phyloP scores from a whole-genome alignment of 2,113 vertebrate genomes.

The Myxocyprinus asiaticus region DNA sequence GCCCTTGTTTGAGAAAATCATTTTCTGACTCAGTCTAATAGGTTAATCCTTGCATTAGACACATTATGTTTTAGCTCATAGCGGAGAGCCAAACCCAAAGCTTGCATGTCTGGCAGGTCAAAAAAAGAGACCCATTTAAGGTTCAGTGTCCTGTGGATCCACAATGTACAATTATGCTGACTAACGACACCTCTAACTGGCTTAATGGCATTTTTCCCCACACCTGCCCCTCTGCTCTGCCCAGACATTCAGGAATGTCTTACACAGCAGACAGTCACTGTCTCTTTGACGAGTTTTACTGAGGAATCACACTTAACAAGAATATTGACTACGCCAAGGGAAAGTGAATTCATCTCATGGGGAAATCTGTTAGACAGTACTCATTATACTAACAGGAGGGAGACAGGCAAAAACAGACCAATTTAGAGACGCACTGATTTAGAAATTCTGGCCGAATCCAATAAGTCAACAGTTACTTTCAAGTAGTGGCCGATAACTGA shows the following conservation, averaged over 20 bases:
- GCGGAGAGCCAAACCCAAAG: constrained; percentile 33
- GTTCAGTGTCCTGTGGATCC: not conserved
- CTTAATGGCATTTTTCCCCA: constrained; percentile 47
- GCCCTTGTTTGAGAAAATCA: not conserved
- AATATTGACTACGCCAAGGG: not conserved
- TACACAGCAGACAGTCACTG: not conserved
- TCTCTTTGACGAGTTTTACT: not conserved
- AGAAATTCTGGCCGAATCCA: too few relatives aligned
- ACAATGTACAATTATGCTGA: not conserved
- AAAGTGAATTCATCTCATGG: not conserved
- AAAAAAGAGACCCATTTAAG: constrained; percentile 10
- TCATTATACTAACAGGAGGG: not conserved
- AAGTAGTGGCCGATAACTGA: too few relatives aligned
- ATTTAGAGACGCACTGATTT: too few relatives aligned
- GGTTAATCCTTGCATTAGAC: not conserved
- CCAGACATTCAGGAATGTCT: constrained; percentile 40
- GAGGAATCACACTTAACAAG: not conserved
- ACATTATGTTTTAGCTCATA: constrained; percentile 21
- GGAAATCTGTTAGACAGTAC: not conserved
- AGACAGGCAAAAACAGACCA: not conserved
- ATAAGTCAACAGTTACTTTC: too few relatives aligned
- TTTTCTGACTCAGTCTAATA: not conserved
- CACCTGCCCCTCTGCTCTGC: constrained; percentile 27
- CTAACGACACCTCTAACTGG: constrained; percentile 22
- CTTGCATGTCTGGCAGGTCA: not conserved